phyloP scores from a whole-genome alignment of 2,113 vertebrate species.

The Aspiorhynchus laticeps region DNA sequence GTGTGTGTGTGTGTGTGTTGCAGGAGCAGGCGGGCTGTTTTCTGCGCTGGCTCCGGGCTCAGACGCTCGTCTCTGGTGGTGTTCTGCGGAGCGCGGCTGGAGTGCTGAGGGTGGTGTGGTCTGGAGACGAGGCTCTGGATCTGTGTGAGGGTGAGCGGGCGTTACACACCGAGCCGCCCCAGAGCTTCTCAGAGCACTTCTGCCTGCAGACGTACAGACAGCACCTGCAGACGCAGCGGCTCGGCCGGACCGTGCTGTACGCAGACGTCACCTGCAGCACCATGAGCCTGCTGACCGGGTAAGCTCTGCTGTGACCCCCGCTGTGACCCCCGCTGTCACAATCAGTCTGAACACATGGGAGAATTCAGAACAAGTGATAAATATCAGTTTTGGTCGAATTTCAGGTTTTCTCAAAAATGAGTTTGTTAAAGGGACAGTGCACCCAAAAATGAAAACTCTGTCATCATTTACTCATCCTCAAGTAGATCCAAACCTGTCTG shows the following conservation, averaged over 20 bases:
- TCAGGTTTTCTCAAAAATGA: no score
- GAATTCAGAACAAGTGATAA: no score
- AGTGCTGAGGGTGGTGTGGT: constrained; percentile 23
- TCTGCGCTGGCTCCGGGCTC: constrained; percentile 29
- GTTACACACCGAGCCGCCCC: constrained; percentile 73
- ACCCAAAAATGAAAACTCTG: no score
- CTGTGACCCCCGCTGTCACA: no score
- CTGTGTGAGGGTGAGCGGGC: constrained; percentile 68
- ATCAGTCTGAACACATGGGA: no score
- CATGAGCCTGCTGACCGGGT: constrained; percentile 93
- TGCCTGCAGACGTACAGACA: constrained; percentile 78
- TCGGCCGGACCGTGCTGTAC: constrained; percentile 85
- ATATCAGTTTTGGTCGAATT: no score
- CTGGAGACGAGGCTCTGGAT: constrained; percentile 56
- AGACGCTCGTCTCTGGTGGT: neutral
- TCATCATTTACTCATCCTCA: no score
- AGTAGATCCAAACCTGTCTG: no score
- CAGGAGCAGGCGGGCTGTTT: constrained; percentile 14
- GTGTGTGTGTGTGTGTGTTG: no score
- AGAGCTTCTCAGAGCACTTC: constrained; percentile 77
- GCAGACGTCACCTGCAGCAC: constrained; percentile 84
- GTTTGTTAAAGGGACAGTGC: no score
- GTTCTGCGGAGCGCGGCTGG: neutral
- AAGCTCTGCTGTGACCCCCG: constrained; percentile 68
- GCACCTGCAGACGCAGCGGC: constrained; percentile 78